These are phyloP conservation scores for Ophiothrix spiculata DNA, from an alignment of 35 echinoderm and acorn worm genomes.

Conservation along the genomic window DNA sequence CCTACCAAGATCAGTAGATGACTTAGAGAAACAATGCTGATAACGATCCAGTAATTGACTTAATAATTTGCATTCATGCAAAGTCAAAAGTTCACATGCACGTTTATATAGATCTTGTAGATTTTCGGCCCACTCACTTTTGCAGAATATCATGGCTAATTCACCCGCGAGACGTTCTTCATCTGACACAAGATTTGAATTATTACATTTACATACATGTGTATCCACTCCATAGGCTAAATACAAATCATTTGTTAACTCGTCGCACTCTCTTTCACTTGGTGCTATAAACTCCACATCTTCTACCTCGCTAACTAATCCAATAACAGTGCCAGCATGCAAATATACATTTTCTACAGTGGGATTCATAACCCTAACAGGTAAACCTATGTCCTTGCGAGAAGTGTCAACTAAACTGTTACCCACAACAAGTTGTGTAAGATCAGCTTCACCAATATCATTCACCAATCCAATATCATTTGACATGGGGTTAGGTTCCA, in stretches of 20 bases:
- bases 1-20: slow-evolving; percentile 30
- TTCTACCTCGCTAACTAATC: slow-evolving; percentile 11
- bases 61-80: too few species aligned
- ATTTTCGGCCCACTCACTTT: too few species aligned
- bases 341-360: neutral
- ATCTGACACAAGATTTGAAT: too few species aligned
- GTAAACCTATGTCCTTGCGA: slow-evolving; percentile 29
- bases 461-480: too few species aligned
- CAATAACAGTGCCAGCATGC: neutral
- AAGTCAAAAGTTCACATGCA: too few species aligned
- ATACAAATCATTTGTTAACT: too few species aligned
- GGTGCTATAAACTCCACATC: neutral
- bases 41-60: too few species aligned
- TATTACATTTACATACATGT: too few species aligned
- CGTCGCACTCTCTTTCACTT: neutral
- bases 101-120: too few species aligned
- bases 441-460: neutral
- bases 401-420: slow-evolving; percentile 5
- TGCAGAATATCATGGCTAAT: too few species aligned
- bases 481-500: slow-evolving; percentile 25
- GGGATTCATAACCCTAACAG: slow-evolving; percentile 36
- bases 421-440: slow-evolving; percentile 23
- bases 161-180: too few species aligned
- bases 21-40: slow-evolving; percentile 47
- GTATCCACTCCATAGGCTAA: too few species aligned